phyloP scores from a whole-genome alignment of 2,888 invertebrate species.

The Melanchra persicariae region DNA sequence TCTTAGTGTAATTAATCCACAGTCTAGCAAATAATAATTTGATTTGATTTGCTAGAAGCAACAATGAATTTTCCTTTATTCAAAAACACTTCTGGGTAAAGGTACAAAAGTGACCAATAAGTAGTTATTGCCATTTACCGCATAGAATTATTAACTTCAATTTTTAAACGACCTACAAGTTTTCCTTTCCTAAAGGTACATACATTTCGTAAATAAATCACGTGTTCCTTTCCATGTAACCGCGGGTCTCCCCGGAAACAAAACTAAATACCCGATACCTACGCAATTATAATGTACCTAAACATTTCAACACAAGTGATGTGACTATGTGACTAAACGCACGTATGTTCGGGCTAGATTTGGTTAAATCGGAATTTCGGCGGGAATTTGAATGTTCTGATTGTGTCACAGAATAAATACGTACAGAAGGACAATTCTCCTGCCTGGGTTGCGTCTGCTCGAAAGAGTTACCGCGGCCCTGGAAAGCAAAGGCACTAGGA shows the following conservation, averaged over 20 bases:
- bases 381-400: not conserved
- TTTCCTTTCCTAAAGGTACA: not conserved
- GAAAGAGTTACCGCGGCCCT: too few relatives aligned
- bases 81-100: not conserved
- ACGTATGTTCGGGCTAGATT: conserved; percentile 17
- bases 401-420: not conserved
- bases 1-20: too few relatives aligned
- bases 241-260: conserved; percentile 21
- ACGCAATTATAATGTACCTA: conserved; percentile 12
- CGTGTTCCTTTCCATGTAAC: not conserved
- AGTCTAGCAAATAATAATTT: too few relatives aligned
- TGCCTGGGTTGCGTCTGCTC: too few relatives aligned
- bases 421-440: conserved; percentile 1
- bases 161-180: not conserved
- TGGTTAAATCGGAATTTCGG: not conserved
- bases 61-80: not conserved
- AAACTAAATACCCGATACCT: conserved; percentile 9
- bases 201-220: not conserved
- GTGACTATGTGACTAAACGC: conserved; percentile 19
- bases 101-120: too few relatives aligned
- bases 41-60: too few relatives aligned
- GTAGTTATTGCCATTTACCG: not conserved
- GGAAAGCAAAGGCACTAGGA: too few relatives aligned
- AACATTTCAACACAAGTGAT: conserved; percentile 10
- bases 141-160: not conserved